Conservation (phyloP, 2,797 vertebrate species). For the Erpetoichthys calabaricus region DNA sequence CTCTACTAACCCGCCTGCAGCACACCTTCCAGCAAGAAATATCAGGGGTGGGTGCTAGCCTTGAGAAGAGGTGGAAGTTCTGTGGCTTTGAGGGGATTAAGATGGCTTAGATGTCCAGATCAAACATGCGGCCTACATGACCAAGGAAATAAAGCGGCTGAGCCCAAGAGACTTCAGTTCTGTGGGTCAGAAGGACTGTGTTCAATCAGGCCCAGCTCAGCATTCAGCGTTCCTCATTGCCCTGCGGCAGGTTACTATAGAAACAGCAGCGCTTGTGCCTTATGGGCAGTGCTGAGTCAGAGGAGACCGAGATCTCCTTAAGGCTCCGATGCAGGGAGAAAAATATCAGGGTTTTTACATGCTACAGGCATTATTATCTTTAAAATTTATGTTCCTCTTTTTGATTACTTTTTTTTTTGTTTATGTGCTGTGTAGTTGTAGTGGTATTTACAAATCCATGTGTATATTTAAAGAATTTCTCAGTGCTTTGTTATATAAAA, state of each 20-base stretch:
- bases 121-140: background rate
- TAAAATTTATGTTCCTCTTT: slow-evolving; percentile 14
- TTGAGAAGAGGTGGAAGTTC: slow-evolving; percentile 70
- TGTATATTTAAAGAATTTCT: slow-evolving; percentile 43
- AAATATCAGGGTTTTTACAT: slow-evolving; percentile 27
- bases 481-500: slow-evolving; percentile 3
- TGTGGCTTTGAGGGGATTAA: slow-evolving; percentile 69
- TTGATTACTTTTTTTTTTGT: slow-evolving; percentile 24
- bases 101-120: slow-evolving; percentile 43
- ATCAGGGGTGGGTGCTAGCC: slow-evolving; percentile 63
- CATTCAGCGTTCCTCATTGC: background rate
- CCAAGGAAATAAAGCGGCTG: background rate
- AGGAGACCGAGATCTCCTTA: background rate
- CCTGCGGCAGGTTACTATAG: slow-evolving; percentile 3
- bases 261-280: background rate
- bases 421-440: slow-evolving; percentile 41
- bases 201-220: background rate
- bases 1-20: slow-evolving; percentile 66
- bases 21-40: slow-evolving; percentile 71
- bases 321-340: slow-evolving; percentile 17
- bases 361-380: slow-evolving; percentile 15
- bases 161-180: background rate
- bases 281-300: background rate
- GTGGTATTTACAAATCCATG: slow-evolving; percentile 23
- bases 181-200: background rate